phyloP scores from a whole-genome alignment of 2,888 invertebrate species.

The Agrilus biguttatus region DNA sequence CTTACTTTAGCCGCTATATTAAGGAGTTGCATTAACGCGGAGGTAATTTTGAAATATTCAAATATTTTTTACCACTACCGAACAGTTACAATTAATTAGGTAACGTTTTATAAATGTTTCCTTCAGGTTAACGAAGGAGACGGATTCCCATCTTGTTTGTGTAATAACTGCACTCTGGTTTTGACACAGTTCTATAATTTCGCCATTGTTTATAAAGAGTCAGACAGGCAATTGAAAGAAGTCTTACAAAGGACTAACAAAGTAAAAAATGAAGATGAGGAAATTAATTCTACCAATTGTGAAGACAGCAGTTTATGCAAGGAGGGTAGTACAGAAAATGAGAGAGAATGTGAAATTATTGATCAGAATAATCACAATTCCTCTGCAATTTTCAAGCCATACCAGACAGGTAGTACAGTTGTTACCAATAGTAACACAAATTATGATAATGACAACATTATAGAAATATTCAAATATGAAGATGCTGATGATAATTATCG shows the following conservation, averaged over 20 bases:
- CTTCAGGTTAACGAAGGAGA: constrained; percentile 7
- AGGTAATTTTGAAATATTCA: constrained; percentile 7
- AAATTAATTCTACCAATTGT: no score
- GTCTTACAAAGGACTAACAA: background rate
- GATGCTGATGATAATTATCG: no score
- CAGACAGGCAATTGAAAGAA: constrained; percentile 3
- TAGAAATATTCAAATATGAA: no score
- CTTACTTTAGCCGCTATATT: constrained; percentile 10
- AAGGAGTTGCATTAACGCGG: constrained; percentile 8
- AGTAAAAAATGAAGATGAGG: background rate
- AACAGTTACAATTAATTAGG: background rate
- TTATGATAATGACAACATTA: no score
- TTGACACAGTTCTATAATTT: constrained; percentile 13
- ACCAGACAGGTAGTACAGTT: no score
- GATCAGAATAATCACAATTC: no score
- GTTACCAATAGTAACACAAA: no score
- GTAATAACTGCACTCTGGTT: constrained; percentile 9
- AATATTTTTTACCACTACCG: no score
- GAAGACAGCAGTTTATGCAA: no score
- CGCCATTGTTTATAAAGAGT: constrained; percentile 10
- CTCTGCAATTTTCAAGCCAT: no score
- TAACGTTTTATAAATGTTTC: constrained; percentile 1
- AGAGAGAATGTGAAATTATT: no score
- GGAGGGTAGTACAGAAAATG: no score
- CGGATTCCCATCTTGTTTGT: constrained; percentile 8